Percentiles rank a stretch among this genome's conserved stretches.
phyloP scores from a whole-genome alignment of 2,888 invertebrate genomes.

The Xestia sexstrigata region DNA sequence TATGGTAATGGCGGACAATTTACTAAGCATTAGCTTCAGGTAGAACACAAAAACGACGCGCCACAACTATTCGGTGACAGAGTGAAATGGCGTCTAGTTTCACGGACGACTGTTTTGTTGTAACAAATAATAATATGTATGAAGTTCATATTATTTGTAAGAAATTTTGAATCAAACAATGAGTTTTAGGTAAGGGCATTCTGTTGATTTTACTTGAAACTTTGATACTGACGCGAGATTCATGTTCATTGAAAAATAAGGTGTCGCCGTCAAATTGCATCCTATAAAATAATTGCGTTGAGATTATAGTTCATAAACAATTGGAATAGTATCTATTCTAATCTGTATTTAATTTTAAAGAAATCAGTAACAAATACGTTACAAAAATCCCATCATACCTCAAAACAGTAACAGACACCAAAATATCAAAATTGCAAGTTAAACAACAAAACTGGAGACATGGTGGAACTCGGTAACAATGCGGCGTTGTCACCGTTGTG shows the following conservation, averaged over 20 bases:
- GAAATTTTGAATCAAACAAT: background rate
- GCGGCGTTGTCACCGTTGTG: constrained; percentile 75
- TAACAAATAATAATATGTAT: background rate
- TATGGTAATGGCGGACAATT: constrained; percentile 69
- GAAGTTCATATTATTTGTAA: background rate
- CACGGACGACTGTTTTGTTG: background rate
- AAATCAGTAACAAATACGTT: background rate
- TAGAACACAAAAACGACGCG: constrained; percentile 62
- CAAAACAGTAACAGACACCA: constrained; percentile 13
- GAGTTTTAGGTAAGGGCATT: background rate
- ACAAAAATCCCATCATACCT: background rate
- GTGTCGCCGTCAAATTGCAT: background rate
- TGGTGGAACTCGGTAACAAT: constrained; percentile 80
- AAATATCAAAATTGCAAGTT: constrained; percentile 48
- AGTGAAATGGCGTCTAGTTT: constrained; percentile 1
- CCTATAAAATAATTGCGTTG: background rate
- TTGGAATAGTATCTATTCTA: no score
- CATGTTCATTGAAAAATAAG: background rate
- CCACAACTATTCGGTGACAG: constrained; percentile 67
- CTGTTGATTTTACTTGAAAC: background rate
- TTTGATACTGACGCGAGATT: background rate
- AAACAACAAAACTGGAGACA: constrained; percentile 69
- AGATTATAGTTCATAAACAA: background rate
- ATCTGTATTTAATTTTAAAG: background rate
- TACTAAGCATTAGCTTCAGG: constrained; percentile 71